phyloP scores from a whole-genome alignment of 2,797 vertebrate species.

The Toxotes lorentzi region DNA sequence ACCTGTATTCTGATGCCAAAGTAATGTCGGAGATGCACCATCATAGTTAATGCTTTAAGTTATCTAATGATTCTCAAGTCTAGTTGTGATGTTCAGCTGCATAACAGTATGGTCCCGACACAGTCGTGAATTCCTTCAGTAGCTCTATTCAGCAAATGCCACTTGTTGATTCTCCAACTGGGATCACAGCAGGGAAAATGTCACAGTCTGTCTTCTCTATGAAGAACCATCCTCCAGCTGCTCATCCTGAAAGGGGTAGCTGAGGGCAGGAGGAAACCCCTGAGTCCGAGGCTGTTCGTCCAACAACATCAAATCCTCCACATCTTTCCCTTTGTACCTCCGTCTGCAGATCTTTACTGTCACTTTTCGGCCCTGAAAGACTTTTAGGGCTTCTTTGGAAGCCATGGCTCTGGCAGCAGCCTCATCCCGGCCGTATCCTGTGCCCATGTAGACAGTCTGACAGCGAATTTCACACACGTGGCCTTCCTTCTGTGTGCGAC shows the following conservation, averaged over 20 bases:
- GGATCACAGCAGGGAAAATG: background rate
- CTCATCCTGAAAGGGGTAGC: constrained; percentile 88
- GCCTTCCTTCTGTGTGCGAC: constrained; percentile 93
- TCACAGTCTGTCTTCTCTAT: constrained; percentile 31
- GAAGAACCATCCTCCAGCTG: constrained; percentile 51
- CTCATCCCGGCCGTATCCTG: constrained; percentile 95
- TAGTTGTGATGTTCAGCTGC: constrained; percentile 14
- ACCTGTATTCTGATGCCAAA: constrained; percentile 13
- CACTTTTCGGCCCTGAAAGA: constrained; percentile 97
- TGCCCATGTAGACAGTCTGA: constrained; percentile 95
- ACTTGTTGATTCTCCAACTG: constrained; percentile 2
- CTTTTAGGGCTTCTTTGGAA: constrained; percentile 95
- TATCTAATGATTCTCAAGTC: constrained; percentile 5
- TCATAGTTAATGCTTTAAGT: background rate
- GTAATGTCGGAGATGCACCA: constrained; percentile 2
- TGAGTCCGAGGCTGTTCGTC: constrained; percentile 93
- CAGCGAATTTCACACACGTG: constrained; percentile 97
- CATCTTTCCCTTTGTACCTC: constrained; percentile 91
- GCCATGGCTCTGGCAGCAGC: constrained; percentile 94
- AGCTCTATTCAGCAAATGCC: constrained; percentile 24
- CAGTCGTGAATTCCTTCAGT: constrained; percentile 28
- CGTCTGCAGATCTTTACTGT: constrained; percentile 94
- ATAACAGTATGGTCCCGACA: constrained; percentile 47
- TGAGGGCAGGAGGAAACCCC: constrained; percentile 94
- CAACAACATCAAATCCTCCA: constrained; percentile 94